These are phyloP conservation scores for Brachypodius melanocephalos DNA, from an alignment of 2,113 vertebrate genomes.

Conservation along the genomic window DNA sequence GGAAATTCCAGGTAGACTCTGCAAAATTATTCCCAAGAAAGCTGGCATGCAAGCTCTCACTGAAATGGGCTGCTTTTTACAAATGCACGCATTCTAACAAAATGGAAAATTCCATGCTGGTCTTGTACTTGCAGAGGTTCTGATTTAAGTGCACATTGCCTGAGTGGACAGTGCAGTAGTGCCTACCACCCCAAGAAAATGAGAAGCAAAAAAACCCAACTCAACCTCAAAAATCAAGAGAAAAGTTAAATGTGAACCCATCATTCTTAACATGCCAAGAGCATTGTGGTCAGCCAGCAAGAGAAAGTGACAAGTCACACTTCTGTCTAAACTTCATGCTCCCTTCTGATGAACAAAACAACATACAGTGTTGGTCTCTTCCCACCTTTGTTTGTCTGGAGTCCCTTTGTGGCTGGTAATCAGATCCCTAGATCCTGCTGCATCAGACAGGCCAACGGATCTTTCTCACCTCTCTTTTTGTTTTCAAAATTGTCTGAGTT, in stretches of 20 bases:
- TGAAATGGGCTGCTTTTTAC: not conserved
- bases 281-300: not conserved
- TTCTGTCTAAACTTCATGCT: not conserved
- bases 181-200: not conserved
- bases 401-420: not conserved
- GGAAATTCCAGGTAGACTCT: not conserved
- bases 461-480: not conserved
- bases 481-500: not conserved
- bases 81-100: constrained; percentile 26
- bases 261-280: not conserved
- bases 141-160: not conserved
- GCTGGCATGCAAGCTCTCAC: not conserved
- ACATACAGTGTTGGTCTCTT: not conserved
- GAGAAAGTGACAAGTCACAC: not conserved
- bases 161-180: not conserved
- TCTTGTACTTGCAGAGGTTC: not conserved
- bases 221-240: not conserved
- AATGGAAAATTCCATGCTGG: constrained; percentile 20
- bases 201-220: not conserved
- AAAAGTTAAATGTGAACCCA: not conserved
- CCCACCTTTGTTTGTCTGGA: not conserved
- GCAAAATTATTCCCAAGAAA: not conserved
- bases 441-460: not conserved
- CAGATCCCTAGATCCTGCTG: not conserved
- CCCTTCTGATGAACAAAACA: not conserved